Base-by-base conservation (phyloP, 2,888 invertebrate genomes). In the Gastrophysa polygoni region DNA sequence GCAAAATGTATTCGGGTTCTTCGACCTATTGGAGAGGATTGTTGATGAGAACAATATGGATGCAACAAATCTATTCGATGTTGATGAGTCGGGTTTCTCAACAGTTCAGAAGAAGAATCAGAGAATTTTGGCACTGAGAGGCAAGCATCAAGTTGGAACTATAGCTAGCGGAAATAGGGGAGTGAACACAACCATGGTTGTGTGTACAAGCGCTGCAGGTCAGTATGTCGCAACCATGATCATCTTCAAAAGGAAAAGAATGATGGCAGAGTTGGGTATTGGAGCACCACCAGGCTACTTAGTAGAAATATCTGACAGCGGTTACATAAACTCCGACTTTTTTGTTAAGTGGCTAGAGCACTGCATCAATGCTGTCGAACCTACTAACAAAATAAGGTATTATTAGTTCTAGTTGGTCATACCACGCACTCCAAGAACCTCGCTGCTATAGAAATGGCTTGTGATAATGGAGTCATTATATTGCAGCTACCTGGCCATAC, bases 191-290 rank as follows among this genome's bases (percentile, higher is more conserved):
- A 68, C 69, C 6, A 43, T 70, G 6, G 29, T 63, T 28, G 57
- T 63, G 46, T 46, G 28, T 24, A 32, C 70, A 1, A 68, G 58
- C 55, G 65, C 69, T 28, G 54, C 64, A 5, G 69, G 68, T 8
- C 17, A 28, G 2, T 69, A 64, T 38, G 34, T 70, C 2, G 61
- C 64, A 5, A 61, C 59, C 29, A 32, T 69, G 58, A 67, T 70
- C 34, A 70, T 70, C 32, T 59, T 52, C 32, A 49, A 43, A 17
- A 46, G 54, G 16, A 63, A 59, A 32, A 52, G 51, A 20, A 51
- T 52, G 38, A 58, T 46, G 49, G 16, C 49, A 0, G 29, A 28
- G 20, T 38, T 64, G 21, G 54, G 21, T 14, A 47, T 48, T 17
- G 59, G 51, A 10, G 61, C 64, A 24, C 59, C 59, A 16, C 28